phyloP scores from a whole-genome alignment of 2,113 vertebrate species.

The Protobothrops flavoviridis region DNA sequence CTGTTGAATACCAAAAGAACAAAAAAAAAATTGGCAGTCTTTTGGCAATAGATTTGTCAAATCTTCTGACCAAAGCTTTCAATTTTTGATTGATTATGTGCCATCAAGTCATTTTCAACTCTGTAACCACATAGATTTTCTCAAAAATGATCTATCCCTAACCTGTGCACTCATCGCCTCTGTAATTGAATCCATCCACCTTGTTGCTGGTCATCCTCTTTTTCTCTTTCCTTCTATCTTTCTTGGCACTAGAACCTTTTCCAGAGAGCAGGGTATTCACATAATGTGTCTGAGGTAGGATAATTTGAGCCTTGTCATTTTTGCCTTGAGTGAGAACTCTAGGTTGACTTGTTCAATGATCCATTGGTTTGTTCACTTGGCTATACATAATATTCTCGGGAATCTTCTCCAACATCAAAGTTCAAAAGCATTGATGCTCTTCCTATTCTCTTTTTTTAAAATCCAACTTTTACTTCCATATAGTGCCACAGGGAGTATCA shows the following conservation, averaged over 20 bases:
- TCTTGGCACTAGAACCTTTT: neutral
- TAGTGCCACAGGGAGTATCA: neutral
- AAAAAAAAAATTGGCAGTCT: neutral
- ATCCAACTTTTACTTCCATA: neutral
- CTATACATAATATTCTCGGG: neutral
- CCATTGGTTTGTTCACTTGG: neutral
- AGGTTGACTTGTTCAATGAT: neutral
- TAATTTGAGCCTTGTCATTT: neutral
- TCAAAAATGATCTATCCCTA: neutral
- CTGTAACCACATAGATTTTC: no score
- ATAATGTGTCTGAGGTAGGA: neutral
- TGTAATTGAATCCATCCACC: neutral
- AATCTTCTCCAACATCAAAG: neutral
- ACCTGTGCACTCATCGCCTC: neutral
- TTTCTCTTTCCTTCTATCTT: neutral
- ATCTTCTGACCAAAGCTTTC: neutral
- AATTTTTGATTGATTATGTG: neutral
- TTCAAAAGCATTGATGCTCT: neutral
- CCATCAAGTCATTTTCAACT: neutral
- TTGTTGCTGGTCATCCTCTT: neutral
- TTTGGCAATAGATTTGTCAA: neutral
- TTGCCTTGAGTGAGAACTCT: neutral
- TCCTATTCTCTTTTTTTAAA: neutral
- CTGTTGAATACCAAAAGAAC: neutral
- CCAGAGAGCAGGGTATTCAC: neutral